Base-by-base conservation (phyloP, 1,140 invertebrate genomes). In the Euwallacea similis region DNA sequence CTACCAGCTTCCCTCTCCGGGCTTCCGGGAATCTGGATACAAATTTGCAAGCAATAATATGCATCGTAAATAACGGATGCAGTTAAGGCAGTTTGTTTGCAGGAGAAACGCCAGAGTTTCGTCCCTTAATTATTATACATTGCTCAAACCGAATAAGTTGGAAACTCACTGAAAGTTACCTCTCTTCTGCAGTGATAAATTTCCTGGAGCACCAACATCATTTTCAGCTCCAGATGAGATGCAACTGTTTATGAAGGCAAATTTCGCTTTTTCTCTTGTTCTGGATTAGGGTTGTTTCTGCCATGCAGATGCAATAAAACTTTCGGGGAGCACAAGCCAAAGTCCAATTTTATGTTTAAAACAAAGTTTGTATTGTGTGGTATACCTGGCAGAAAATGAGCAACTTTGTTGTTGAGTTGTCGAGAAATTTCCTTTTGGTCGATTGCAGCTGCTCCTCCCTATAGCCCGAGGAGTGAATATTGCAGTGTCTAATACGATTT, bases 401-500 rank as follows among this genome's bases (percentile, higher is more conserved):
- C 46, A 13, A 50, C 13, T 10, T 13, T 50, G 46, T 11, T 10
- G 13, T 50, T 13, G 67, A 61, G 61, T 61, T 62, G 62, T 61
- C 43, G 44, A 55, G 33, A 7, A 59, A 21, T 56, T 46, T 67
- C 50, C 41, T 44, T 50, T 42, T 66, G 64, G 47, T 16, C 47
- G 47, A 46, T 66, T 42, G 42, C 21, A 33, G 21, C 1, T 33
- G 21, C 21, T 33, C 21, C 21, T 33, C 21, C 21, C 21, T 33
- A 33, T 33, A 33, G 21, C 21, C 21, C 21, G 21, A 33, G 21
- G 21, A 33, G 21, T 33, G 21, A 33, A 33, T 33, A 33, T 33
- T 33, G 21, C 21, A 66, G 50, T 56, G 64, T 44, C 50, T 67
- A 67, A 67, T 67, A 67, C 66, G 66, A 67, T 67, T 67, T 67